Evolutionary conservation across 2,888 invertebrate genomes (phyloP).

Genomic region (Drosophila fulvimacula): DNA sequence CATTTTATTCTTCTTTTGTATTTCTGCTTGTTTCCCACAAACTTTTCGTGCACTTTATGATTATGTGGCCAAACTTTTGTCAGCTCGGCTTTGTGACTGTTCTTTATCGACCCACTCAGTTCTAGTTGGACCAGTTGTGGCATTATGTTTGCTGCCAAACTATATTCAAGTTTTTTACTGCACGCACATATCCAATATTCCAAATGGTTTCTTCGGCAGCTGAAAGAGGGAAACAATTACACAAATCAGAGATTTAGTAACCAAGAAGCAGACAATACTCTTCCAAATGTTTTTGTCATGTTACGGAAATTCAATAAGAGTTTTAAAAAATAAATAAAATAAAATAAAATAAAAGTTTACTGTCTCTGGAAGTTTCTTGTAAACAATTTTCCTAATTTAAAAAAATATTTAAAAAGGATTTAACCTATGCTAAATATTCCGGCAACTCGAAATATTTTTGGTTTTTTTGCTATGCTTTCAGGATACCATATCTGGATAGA

Average conservation of each 20-base stretch:
- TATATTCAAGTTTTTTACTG: constrained; percentile 35
- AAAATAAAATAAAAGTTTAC: no score
- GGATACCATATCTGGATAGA: no score
- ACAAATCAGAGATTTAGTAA: not conserved
- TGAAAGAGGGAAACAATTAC: not conserved
- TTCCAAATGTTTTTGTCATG: not conserved
- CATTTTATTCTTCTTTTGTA: constrained; percentile 11
- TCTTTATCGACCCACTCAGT: constrained; percentile 8
- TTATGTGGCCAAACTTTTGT: constrained; percentile 65
- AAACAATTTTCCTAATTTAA: no score
- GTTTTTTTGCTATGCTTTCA: no score
- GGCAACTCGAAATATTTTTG: no score
- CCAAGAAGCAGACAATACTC: not conserved
- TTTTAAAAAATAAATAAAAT: no score
- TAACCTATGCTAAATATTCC: no score
- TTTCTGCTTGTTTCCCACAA: constrained; percentile 15
- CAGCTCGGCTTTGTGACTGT: constrained; percentile 38
- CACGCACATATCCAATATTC: not conserved
- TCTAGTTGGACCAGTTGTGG: constrained; percentile 12
- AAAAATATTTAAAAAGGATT: no score
- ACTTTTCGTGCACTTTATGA: constrained; percentile 70
- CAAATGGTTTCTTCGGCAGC: not conserved
- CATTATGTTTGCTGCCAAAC: constrained; percentile 39
- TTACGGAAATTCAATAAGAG: no score
- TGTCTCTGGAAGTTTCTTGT: no score